Percentiles rank a stretch among this genome's conserved stretches.
These are phyloP conservation scores for Rhombomys opimus DNA, from an alignment of 2,113 vertebrate genomes.

Conservation along the genomic window DNA sequence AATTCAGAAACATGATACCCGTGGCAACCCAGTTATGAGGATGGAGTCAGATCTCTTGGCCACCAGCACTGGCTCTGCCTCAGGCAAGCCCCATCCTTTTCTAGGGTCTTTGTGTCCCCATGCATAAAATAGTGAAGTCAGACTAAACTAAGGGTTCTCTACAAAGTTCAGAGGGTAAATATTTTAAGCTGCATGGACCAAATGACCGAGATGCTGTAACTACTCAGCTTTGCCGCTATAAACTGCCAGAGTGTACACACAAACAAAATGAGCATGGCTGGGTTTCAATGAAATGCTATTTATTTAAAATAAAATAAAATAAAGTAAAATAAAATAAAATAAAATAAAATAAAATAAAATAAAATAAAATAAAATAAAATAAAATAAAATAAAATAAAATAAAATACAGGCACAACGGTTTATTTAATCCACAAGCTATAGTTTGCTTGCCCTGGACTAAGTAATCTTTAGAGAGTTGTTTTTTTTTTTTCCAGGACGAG, in stretches of 20 bases:
- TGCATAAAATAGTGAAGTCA: background rate
- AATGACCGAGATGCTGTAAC: background rate
- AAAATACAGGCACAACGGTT: background rate
- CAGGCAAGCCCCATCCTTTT: background rate
- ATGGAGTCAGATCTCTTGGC: background rate
- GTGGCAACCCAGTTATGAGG: background rate
- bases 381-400: background rate
- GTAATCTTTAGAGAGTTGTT: background rate
- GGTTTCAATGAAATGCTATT: conserved; percentile 60
- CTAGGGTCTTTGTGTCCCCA: background rate
- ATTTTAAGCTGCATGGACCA: background rate
- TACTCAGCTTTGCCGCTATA: background rate
- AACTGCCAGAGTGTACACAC: background rate
- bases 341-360: background rate
- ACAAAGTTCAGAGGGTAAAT: background rate
- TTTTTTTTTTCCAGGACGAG: background rate
- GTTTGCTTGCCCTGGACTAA: background rate
- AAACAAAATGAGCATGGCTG: background rate
- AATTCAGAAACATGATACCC: background rate
- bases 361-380: background rate
- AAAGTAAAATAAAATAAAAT: background rate
- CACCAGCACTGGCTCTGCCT: background rate
- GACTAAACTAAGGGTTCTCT: background rate
- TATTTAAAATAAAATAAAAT: background rate
- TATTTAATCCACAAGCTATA: background rate